Evolutionary conservation across 2,797 vertebrate species (phyloP).

Genomic region (Kryptopterus vitreolus): DNA sequence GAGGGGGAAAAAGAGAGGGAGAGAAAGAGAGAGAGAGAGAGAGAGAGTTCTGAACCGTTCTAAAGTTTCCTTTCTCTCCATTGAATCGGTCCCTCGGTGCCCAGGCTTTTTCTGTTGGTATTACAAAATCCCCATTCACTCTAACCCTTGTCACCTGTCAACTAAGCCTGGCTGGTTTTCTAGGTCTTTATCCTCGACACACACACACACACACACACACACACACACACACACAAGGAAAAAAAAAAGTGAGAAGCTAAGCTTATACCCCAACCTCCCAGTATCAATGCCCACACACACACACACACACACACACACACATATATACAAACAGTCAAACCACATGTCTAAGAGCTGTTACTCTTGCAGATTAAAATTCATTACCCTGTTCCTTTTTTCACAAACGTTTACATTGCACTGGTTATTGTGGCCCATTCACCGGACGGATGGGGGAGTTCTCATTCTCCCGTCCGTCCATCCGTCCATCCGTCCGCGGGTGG

Average conservation of each 20-base stretch:
- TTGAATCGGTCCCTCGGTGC: slow-evolving; percentile 77
- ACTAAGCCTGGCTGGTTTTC: slow-evolving; percentile 81
- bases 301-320: slow-evolving; percentile 68
- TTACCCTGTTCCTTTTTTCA: slow-evolving; percentile 75
- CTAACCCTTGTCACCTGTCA: slow-evolving; percentile 87
- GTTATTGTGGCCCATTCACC: slow-evolving; percentile 60
- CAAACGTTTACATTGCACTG: slow-evolving; percentile 67
- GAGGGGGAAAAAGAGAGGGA: slow-evolving; percentile 74
- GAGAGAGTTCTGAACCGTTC: slow-evolving; percentile 75
- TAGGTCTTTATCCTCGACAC: slow-evolving; percentile 83
- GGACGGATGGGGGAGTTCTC: slow-evolving; percentile 51
- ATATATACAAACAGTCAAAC: slow-evolving; percentile 72
- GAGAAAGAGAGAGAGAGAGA: slow-evolving; percentile 76
- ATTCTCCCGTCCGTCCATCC: no score
- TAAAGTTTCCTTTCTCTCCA: slow-evolving; percentile 81
- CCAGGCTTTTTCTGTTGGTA: slow-evolving; percentile 79
- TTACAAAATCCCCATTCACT: slow-evolving; percentile 85
- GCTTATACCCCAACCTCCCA: slow-evolving; percentile 52
- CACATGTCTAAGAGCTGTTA: slow-evolving; percentile 77
- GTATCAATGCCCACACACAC: slow-evolving; percentile 47
- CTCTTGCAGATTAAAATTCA: slow-evolving; percentile 83
- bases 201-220: slow-evolving; percentile 65
- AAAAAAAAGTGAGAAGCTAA: slow-evolving; percentile 63
- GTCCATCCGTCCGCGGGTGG: slow-evolving; percentile 49
- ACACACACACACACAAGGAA: no score